Evolutionary conservation across 2,797 vertebrate species (phyloP).

Genomic region (Capromys pilorides): DNA sequence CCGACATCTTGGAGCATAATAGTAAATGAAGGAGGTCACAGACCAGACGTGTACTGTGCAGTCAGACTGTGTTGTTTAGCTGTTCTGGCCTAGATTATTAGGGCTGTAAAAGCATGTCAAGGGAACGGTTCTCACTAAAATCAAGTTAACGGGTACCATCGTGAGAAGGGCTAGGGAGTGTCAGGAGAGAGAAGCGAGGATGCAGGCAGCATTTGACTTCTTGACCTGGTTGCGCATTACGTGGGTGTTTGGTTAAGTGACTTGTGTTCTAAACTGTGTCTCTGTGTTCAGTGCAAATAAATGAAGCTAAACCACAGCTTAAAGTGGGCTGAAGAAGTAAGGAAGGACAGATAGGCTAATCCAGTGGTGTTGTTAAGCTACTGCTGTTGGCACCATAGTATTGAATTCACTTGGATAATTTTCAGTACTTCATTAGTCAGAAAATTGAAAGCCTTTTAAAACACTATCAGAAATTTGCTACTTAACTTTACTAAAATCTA

Average conservation of each 20-base stretch:
- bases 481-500: background rate
- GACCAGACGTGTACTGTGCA: background rate
- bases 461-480: conserved; percentile 8
- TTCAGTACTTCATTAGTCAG: background rate
- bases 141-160: background rate
- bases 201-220: background rate
- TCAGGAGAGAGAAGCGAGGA: background rate
- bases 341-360: background rate
- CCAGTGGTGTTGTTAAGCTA: background rate
- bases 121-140: background rate
- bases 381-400: background rate
- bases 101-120: background rate
- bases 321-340: background rate
- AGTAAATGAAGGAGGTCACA: conserved; percentile 36
- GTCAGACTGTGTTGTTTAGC: background rate
- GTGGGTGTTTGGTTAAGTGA: conserved; percentile 28
- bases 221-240: conserved; percentile 25
- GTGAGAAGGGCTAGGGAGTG: background rate
- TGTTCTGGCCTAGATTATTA: background rate
- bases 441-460: conserved; percentile 25
- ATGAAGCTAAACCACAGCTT: background rate
- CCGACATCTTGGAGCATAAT: background rate
- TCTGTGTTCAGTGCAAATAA: background rate
- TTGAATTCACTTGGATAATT: conserved; percentile 41
- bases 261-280: conserved; percentile 6